A percentile compares a stretch with the other conserved stretches of the same genome.
Evolutionary conservation across 2,797 vertebrate species (phyloP).

Genomic region (Silurus aristotelis): DNA sequence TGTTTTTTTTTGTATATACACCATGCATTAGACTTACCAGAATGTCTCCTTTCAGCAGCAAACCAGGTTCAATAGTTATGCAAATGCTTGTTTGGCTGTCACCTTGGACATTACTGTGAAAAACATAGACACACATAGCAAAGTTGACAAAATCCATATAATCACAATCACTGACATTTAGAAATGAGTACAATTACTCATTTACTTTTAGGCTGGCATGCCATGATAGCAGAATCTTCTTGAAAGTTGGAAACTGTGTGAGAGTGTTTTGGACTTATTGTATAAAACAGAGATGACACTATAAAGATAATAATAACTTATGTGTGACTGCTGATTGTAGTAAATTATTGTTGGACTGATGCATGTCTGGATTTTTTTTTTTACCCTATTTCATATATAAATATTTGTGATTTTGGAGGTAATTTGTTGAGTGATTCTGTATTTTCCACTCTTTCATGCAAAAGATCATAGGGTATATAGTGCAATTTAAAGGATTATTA

Average conservation of each 20-base stretch:
- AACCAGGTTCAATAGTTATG: conserved; percentile 86
- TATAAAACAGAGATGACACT: not conserved
- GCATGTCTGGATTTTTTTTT: not conserved
- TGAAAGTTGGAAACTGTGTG: not conserved
- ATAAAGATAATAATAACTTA: not conserved
- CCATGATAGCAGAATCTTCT: not conserved
- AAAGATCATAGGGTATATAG: not conserved
- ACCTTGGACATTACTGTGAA: conserved; percentile 87
- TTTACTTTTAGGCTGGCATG: not conserved
- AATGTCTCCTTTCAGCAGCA: conserved; percentile 87
- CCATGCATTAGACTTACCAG: conserved; percentile 70
- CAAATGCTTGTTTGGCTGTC: conserved; percentile 86
- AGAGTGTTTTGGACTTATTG: not conserved
- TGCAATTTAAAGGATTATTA: not conserved
- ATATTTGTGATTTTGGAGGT: not conserved
- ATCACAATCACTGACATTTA: not conserved
- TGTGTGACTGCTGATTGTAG: not conserved
- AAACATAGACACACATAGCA: conserved; percentile 1
- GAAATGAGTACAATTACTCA: not conserved
- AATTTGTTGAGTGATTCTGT: too few species aligned
- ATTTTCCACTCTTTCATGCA: not conserved
- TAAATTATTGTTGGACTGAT: not conserved
- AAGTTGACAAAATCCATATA: not conserved
- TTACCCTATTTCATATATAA: not conserved
- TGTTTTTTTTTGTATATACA: not conserved